These are phyloP conservation scores for Apis mellifera DNA, from an alignment of 1,140 invertebrate genomes.

Conservation along the genomic window Amel_HAv3.1 CM009936.2:10241001-10241500, in stretches of 20 bases:
- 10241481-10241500: neutral
- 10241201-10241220: no score
- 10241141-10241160: no score
- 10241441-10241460: neutral
- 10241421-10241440: neutral
- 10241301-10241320: constrained; percentile 26
- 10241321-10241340: constrained; percentile 38
- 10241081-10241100: no score
- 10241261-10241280: neutral
- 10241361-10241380: constrained; percentile 24
- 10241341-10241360: constrained; percentile 35
- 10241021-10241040: no score
- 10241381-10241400: constrained; percentile 35
- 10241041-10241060: no score
- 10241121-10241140: no score
- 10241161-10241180: no score
- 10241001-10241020: no score
- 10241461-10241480: neutral
- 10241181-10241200: no score
- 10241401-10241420: neutral
- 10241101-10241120: no score
- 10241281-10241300: neutral
- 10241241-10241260: neutral
- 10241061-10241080: no score
- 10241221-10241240: no score